phyloP scores from a whole-genome alignment of 2,888 invertebrate genomes.

The Schizotus pectinicornis region DNA sequence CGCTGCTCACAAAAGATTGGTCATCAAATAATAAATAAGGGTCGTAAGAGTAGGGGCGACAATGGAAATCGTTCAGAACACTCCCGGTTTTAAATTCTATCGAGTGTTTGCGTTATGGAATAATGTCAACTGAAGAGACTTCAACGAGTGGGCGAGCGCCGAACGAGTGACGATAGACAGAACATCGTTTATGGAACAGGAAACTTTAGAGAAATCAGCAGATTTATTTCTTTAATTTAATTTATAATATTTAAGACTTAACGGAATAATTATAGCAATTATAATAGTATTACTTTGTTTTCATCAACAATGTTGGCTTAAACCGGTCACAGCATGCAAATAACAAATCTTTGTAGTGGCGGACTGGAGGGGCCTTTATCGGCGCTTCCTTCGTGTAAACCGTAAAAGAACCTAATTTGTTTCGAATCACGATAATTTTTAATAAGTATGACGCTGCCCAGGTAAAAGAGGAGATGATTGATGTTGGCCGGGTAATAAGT shows the following conservation, averaged over 20 bases:
- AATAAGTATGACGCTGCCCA: constrained; percentile 18
- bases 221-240: no score
- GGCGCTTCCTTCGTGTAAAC: background rate
- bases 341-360: no score
- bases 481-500: constrained; percentile 30
- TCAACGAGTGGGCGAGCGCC: background rate
- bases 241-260: no score
- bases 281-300: constrained; percentile 44
- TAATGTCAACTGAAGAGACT: constrained; percentile 7
- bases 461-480: constrained; percentile 45
- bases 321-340: background rate
- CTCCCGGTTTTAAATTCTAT: background rate
- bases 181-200: background rate
- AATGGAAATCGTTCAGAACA: no score
- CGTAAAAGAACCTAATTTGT: constrained; percentile 5
- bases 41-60: no score
- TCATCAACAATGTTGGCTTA: constrained; percentile 17
- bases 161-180: background rate
- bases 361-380: constrained; percentile 1
- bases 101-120: background rate
- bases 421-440: constrained; percentile 13
- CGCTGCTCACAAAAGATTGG: background rate
- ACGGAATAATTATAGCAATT: constrained; percentile 41
- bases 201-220: no score
- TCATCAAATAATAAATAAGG: background rate